Evolutionary conservation across 2,113 vertebrate genomes (phyloP), one percentile per base, ranked within the genome.

Genomic region (Chloroceryle aenea): DNA sequence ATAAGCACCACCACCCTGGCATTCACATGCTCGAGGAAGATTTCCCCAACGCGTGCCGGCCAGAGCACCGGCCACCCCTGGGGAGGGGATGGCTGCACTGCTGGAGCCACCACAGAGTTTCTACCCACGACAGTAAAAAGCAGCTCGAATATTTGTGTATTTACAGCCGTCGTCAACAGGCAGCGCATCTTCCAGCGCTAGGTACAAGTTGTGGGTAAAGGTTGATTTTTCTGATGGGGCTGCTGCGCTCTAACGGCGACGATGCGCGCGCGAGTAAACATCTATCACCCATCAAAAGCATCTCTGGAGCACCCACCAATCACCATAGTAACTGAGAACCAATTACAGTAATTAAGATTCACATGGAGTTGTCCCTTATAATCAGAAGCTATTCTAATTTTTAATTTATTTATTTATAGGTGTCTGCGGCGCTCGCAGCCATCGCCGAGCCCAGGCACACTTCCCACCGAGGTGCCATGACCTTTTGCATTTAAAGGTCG

Each of bases 321-420:
- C 95, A 69, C 93, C 95, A 95, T 91, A 93, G 95, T 83, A 96
- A 95, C 93, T 75, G 80, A 66, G 89, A 73, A 69, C 80, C 93
- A 96, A 91, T 96, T 95, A 95, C 80, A 3, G 87, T 82, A 95
- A 93, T 95, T 95, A 96, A 95, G 76, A 95, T 86, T 88, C 95
- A 95, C 87, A 62, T 5, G 80, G 80, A 83, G 87, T 89, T 95
- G 85, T 93, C 90, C 87, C 85, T 91, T 71, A 86, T 34, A 89
- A 95, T 89, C 90, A 93, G 87, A 68, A 95, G 93, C 76, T 69
- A 32, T 56, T 93, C 93, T 79, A 83, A 75, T 93, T 89, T 62
- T 86, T 83, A 30, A 89, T 93, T 82, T 94, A 90, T 96, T 94
- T 91, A 64, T 94, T 87, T 89, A 32, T 74, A 89, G 64, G 67